Conservation (phyloP, 2,888 invertebrate species). For the Syrphus vitripennis region DNA sequence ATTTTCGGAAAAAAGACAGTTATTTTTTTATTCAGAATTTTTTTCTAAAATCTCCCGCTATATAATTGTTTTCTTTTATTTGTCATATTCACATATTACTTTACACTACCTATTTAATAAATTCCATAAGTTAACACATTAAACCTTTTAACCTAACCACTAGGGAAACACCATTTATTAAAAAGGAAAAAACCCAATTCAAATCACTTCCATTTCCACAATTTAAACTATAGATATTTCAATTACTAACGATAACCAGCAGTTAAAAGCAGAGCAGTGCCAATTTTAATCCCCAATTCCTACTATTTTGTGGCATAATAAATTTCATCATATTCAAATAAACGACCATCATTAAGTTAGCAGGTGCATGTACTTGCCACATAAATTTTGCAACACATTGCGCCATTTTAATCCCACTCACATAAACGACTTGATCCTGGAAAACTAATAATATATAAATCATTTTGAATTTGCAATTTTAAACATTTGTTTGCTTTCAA, state of each 20-base stretch:
- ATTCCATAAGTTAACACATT: neutral
- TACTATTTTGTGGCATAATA: slow-evolving; percentile 42
- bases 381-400: slow-evolving; percentile 56
- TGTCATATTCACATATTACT: no score
- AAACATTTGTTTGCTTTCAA: neutral
- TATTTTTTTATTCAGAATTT: no score
- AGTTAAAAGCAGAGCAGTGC: slow-evolving; percentile 10
- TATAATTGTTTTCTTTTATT: no score
- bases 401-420: slow-evolving; percentile 26
- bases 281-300: slow-evolving; percentile 30
- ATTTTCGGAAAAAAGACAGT: no score
- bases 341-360: slow-evolving; percentile 11
- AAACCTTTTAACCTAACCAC: neutral
- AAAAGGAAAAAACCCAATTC: neutral
- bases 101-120: neutral
- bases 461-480: neutral
- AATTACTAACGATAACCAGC: slow-evolving; percentile 37
- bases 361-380: slow-evolving; percentile 38
- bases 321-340: slow-evolving; percentile 54
- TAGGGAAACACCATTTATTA: neutral
- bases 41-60: no score
- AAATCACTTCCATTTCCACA: neutral
- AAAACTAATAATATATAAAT: slow-evolving; percentile 42
- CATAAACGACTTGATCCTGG: neutral
- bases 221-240: slow-evolving; percentile 15